Evolutionary conservation across 2,113 vertebrate species (phyloP).

Genomic region (Dryoscopus gambensis): DNA sequence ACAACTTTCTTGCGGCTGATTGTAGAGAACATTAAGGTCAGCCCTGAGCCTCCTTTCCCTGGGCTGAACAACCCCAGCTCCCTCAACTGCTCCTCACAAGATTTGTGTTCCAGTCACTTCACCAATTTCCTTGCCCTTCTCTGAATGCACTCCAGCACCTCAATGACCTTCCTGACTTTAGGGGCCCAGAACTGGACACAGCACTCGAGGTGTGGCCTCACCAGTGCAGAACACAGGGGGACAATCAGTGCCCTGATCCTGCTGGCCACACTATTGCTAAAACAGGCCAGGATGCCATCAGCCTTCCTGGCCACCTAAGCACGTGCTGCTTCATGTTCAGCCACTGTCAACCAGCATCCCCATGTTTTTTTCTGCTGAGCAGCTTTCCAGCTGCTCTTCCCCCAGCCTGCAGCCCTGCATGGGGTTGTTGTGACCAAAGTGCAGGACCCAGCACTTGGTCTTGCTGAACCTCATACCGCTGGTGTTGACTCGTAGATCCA

Average conservation of each 20-base stretch:
- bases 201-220: not conserved
- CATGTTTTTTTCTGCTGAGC: fast-evolving
- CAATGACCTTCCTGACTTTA: not conserved
- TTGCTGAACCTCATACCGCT: not conserved
- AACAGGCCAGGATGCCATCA: not conserved
- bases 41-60: not conserved
- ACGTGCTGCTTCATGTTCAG: not conserved
- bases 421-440: not conserved
- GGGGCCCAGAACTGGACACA: not conserved
- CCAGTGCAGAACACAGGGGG: not conserved
- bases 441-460: fast-evolving
- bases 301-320: not conserved
- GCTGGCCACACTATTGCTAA: not conserved
- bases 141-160: not conserved
- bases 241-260: not conserved
- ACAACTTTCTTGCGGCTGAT: not conserved
- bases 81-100: not conserved
- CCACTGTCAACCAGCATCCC: fast-evolving
- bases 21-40: not conserved
- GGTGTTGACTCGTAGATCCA: not conserved
- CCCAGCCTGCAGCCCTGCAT: not conserved
- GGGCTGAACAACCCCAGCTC: not conserved
- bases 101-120: not conserved
- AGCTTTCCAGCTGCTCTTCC: not conserved
- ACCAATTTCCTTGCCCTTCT: not conserved